These are phyloP conservation scores for Lutjanus argentimaculatus DNA, from an alignment of 2,797 vertebrate species.

Conservation along the genomic window DNA sequence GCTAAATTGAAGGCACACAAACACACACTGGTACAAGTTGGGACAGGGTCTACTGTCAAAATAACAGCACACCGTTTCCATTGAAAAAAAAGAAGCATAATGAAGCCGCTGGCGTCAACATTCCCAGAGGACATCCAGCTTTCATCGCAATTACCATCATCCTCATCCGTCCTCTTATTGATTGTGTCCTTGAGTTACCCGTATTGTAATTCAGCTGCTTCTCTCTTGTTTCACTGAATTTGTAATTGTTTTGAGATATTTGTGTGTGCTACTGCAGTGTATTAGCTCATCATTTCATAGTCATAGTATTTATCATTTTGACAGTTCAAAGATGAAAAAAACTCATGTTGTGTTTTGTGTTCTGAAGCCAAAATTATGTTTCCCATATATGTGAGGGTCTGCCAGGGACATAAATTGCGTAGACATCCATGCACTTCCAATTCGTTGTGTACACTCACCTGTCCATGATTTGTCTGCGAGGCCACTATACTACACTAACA, in stretches of 20 bases:
- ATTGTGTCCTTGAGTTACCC: slow-evolving; percentile 32
- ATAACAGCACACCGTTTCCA: slow-evolving; percentile 48
- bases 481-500: too few relatives aligned
- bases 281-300: not conserved
- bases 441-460: too few relatives aligned
- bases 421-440: too few relatives aligned
- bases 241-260: not conserved
- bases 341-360: too few relatives aligned
- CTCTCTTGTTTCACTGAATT: not conserved
- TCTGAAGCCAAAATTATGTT: too few relatives aligned
- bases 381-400: too few relatives aligned
- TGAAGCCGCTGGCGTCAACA: slow-evolving; percentile 18
- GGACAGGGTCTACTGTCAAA: slow-evolving; percentile 16
- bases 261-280: not conserved
- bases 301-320: not conserved
- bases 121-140: slow-evolving; percentile 24
- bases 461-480: too few relatives aligned
- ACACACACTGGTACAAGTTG: slow-evolving; percentile 31
- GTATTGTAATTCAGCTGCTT: not conserved
- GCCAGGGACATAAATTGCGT: too few relatives aligned
- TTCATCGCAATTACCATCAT: slow-evolving; percentile 20
- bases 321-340: too few relatives aligned
- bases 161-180: slow-evolving; percentile 17
- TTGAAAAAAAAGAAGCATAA: not conserved
- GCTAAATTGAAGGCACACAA: slow-evolving; percentile 29